Evolutionary conservation across 2,113 vertebrate genomes (phyloP), one percentile per base, ranked within the genome.

Genomic region (Cottus gobio): DNA sequence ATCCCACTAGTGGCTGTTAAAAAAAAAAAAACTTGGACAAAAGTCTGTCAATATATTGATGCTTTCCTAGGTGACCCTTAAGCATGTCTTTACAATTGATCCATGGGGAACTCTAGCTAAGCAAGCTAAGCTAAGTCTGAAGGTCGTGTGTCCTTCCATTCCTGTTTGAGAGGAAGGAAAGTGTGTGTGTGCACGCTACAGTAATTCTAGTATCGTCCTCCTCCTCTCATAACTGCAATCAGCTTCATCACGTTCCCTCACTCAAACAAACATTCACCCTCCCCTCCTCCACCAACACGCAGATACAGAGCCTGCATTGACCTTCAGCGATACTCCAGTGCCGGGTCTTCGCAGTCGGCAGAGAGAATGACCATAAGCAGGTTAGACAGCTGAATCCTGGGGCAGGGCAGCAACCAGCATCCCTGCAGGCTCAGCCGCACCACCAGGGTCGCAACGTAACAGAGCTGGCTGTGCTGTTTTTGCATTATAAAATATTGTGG

Each of bases 301-400:
- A 37, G 4, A 67, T 65, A 66, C 24, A 36, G 2, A 79, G 50
- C 48, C 69, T 22, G 28, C 36, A 20, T 30, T 88, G 86, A 91
- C 90, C 89, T 91, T 90, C 84, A 90, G 75, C 87, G 61, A 62
- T n/a, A 71, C 30, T 68, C 50, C 52, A 12, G 67, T 20, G 70
- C 63, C 84, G 80, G 83, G 76, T 82, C 86, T 77, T 65, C 7
- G 62, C 80, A 78, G 73, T 69, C 8, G 7, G 80, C 82, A 75
- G 69, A 81, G 54, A 86, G 73, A 79, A 61, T 89, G 88, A 92
- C 87, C 73, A 67, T 93, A 84, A 93, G 71, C 85, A 46, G 82
- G 73, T 71, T 0, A 48, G 90, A 93, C 90, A 90, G 88, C 80
- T 89, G 82, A 63, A 70, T 80, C 86, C 88, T 34, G 71, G 44